Evolutionary conservation across 92 coral and sea anemone genomes (phyloP), one percentile per base, ranked within the genome.

Genomic region (Heliopora coerulea): DNA sequence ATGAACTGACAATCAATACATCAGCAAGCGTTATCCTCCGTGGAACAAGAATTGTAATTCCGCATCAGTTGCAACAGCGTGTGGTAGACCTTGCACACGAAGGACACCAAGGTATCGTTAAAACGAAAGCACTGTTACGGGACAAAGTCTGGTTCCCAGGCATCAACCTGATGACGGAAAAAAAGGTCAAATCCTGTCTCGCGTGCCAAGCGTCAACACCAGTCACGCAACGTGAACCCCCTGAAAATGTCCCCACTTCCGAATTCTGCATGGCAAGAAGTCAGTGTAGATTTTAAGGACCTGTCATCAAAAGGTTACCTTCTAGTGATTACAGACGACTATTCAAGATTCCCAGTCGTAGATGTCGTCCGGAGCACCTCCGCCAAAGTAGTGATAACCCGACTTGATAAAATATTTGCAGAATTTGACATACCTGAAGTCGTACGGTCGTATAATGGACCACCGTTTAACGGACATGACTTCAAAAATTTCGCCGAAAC

Each of bases 91-190:
- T 80, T 8, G 77, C 83, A 19, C 85, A 80, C 58, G 79, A 84
- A 40, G 88, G 82, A 13, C 88, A 79, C 37, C 91, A 83, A 75
- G 87, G 87, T 1, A 58, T 87, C 12, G 86, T 83, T 25, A 79
- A 80, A 15, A 87, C 87, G 0, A 79, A 80, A 41, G 54, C 84
- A 1, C 80, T 80, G 1, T 29, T 83, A 13, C 72, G 88, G 19
- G 83, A 79, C 37, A 83, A 79, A 58, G 88, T 83, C 2, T 87
- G 85, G 92, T 88, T 84, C 33, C 79, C 92, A 1, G 62, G 78
- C 59, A 86, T 84, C 31, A 83, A 88, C 79, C 56, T 35, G 21
- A 25, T 72, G 64, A 82, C 75, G 23, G 88, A 79, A 58, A 73
- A 42, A n/a, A 78, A 54, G 56, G 81, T 88, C 11, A 85, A 81